phyloP scores from a whole-genome alignment of 2,797 vertebrate genomes.

The Acrossocheilus fasciatus region DNA sequence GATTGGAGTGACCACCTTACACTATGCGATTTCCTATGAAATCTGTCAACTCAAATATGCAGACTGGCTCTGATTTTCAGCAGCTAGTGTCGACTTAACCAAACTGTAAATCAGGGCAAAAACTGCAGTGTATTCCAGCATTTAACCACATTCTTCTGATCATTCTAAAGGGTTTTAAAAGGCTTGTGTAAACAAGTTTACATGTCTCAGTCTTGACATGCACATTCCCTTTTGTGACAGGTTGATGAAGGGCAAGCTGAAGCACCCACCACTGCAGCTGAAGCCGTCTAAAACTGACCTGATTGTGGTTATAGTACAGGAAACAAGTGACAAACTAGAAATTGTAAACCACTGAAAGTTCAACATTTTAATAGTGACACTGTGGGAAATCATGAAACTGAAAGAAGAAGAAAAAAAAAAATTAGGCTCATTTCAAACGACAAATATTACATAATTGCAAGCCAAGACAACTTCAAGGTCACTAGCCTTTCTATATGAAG shows the following conservation, averaged over 20 bases:
- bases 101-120: not conserved
- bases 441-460: not conserved
- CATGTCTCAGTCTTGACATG: not conserved
- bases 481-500: not conserved
- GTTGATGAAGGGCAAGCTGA: not conserved
- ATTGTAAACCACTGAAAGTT: not conserved
- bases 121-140: not conserved
- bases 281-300: slow-evolving; percentile 11
- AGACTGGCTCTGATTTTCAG: no score
- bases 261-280: not conserved
- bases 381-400: not conserved
- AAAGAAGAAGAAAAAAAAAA: not conserved
- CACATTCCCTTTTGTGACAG: slow-evolving; percentile 6
- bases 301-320: slow-evolving; percentile 3
- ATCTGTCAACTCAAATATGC: no score
- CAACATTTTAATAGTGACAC: not conserved
- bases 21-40: no score
- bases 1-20: no score
- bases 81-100: no score
- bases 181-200: not conserved
- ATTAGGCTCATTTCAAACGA: no score
- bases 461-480: not conserved
- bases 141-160: not conserved
- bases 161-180: not conserved
- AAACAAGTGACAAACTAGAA: slow-evolving; percentile 6